Evolutionary conservation across 2,888 invertebrate species (phyloP), one percentile per base, ranked within the genome.

Genomic region (Zhuqinia jingwanae): DNA sequence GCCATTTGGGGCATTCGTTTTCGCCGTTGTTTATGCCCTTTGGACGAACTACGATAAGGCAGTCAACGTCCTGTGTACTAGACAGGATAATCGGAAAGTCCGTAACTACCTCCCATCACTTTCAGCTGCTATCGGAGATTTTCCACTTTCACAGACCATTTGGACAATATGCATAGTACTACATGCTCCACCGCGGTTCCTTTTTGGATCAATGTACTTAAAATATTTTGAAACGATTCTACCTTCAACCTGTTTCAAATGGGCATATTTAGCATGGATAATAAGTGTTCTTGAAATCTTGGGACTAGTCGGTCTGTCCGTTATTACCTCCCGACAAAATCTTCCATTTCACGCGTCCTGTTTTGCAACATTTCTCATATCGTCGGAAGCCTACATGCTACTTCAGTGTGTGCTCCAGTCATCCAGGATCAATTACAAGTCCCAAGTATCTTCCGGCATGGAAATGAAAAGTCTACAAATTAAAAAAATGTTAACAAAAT

Each of bases 41-140:
- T 92, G 95, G 58, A 97, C 95, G 92, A 95, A 97, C 93, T 98
- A 97, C 92, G 96, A 96, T 92, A 94, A 94, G 88, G 95, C 97
- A 0, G 98, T 97, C 76, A 95, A 95, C 88, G 98, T 98, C 0
- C 97, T 97, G 92, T 98, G 98, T 91, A 93, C 93, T 92, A 94
- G 47, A 20, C 79, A 87, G 2, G 65, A 81, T 10, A 87, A 88
- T 42, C 53, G 87, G 20, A 86, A 85, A 82, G 97, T 98, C 70
- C 95, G 95, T 91, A 98, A 98, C 93, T 94, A 96, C 92, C 94
- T 98, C 90, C 98, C 98, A 56, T 98, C 98, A 22, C 96, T 98
- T 92, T 98, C 98, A 53, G 97, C 98, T 6, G 97, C 98, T 17
- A 98, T 98, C 92, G 98, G 98, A 60, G 96, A 96, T 92, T 97